Conservation (phyloP, 2,113 vertebrate genomes). For the Camelus bactrianus region DNA sequence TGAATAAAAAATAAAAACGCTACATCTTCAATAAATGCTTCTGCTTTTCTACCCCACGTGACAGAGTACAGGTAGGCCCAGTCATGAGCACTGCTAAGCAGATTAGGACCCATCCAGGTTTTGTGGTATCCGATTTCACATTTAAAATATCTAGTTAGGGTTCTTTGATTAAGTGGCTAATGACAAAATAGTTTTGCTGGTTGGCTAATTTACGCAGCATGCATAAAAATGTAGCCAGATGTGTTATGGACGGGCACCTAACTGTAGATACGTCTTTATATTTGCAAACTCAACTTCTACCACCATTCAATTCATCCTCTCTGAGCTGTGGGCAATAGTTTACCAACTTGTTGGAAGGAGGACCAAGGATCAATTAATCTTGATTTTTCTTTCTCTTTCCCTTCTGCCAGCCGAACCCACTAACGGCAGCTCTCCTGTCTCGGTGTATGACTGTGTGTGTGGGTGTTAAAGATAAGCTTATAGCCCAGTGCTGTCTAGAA, state of each 20-base stretch:
- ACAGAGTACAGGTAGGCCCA: not conserved
- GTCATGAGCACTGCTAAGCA: not conserved
- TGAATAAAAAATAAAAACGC: conserved; percentile 1
- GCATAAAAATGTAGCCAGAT: not conserved
- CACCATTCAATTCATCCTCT: not conserved
- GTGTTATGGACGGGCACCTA: not conserved
- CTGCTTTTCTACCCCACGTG: not conserved
- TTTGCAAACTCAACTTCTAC: not conserved
- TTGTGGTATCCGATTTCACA: not conserved
- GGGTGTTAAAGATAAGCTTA: not conserved
- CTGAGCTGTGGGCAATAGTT: not conserved
- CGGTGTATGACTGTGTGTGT: not conserved
- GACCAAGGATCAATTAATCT: not conserved
- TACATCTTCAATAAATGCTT: not conserved
- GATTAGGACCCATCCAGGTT: not conserved
- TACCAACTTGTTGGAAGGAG: not conserved
- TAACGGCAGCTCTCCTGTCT: not conserved
- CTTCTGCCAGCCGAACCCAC: not conserved
- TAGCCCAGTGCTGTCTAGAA: not conserved
- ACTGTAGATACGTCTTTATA: not conserved
- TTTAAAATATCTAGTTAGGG: not conserved
- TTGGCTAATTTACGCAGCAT: not conserved
- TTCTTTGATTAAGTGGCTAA: conserved; percentile 9
- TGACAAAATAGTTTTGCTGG: not conserved
- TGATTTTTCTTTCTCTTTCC: not conserved